Evolutionary conservation across 1,140 invertebrate genomes (phyloP), one percentile per base, ranked within the genome.

Genomic region (Drosophila chauvacae): DNA sequence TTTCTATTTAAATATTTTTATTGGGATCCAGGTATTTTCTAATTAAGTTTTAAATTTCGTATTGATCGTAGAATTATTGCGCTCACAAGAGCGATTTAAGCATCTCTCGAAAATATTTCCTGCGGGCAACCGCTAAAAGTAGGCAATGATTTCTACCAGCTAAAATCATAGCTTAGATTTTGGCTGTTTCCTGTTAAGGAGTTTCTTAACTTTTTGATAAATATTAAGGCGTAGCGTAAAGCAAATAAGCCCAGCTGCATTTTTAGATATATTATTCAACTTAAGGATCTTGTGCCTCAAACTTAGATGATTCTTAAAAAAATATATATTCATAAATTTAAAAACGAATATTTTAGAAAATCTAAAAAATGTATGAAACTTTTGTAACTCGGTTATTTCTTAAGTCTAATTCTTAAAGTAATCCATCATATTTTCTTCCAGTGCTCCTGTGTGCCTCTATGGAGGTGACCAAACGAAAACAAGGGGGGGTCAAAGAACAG

Each of bases 401-500:
- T 23, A 23, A 5, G 26, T 26, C 4, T 26, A 26, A 26, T 18
- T n/a, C 0, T 2, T 33, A 33, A 18, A 18, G 10, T 13, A 7
- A 3, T 18, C 1, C 10, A 13, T 35, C 13, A 0, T 2, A 5
- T 50, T 33, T 47, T 68, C 30, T 69, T 20, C 3, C 45, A 51
- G 69, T 70, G 44, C 16, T 7, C 7, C 3, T 35, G 35, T 53
- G 64, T 63, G 39, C 26, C 47, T 35, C 71, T 57, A 64, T 73
- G 71, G 76, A 88, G 84, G 84, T 88, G 84, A 81, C 80, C 84
- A 88, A 81, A 81, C 74, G 66, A 62, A 84, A 68, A 77, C 75
- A 69, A 56, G 68, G 61, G 56, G 53, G 50, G 56, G 16, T n/a
- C 28, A 23, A 23, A 13, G 37, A 1, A 13, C 37, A 20, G 44